Evolutionary conservation across 2,797 vertebrate genomes (phyloP).

Genomic region (Eurystomus glaucurus): DNA sequence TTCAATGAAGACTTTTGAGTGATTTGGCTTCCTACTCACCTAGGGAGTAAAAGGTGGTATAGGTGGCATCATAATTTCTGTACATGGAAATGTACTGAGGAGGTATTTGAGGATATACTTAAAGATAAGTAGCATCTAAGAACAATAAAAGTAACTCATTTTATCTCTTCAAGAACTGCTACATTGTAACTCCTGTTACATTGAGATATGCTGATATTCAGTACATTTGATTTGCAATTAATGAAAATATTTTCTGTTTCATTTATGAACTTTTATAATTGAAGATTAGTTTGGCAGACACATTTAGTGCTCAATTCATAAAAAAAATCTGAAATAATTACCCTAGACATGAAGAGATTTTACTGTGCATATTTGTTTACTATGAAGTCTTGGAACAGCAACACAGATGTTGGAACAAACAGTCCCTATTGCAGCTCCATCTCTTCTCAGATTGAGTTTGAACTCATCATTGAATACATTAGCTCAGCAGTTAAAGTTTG

Average conservation of each 20-base stretch:
- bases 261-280: constrained; percentile 23
- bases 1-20: background rate
- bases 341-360: background rate
- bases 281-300: constrained; percentile 20
- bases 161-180: background rate
- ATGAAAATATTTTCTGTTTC: constrained; percentile 48
- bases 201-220: background rate
- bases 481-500: constrained; percentile 31
- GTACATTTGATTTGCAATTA: background rate
- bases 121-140: background rate
- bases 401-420: constrained; percentile 59
- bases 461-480: background rate
- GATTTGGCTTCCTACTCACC: too few species aligned
- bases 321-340: background rate
- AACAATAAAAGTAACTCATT: background rate
- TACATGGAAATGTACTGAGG: background rate
- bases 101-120: background rate
- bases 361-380: constrained; percentile 52
- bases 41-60: background rate
- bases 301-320: background rate
- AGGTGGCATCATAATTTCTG: background rate
- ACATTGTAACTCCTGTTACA: background rate
- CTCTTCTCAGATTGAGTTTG: background rate
- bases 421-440: background rate
- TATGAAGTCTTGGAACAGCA: constrained; percentile 22